These are phyloP conservation scores for Eurois occulta DNA, from an alignment of 2,888 invertebrate species.

Conservation along the genomic window DNA sequence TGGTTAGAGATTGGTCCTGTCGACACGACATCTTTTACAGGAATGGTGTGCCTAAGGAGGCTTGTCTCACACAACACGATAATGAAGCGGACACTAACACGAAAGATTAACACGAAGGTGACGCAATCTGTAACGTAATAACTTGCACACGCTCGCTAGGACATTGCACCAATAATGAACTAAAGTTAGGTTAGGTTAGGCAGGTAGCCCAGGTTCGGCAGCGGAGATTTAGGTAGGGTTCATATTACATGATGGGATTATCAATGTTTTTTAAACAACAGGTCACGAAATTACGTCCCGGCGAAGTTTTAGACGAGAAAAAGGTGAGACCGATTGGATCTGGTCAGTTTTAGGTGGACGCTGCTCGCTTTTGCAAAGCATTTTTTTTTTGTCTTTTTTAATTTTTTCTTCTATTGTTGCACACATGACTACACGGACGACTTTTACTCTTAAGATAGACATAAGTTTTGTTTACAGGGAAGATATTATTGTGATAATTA, in stretches of 20 bases:
- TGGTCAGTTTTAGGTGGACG: constrained; percentile 89
- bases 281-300: constrained; percentile 98
- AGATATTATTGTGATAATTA: constrained; percentile 62
- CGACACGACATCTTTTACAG: constrained; percentile 71
- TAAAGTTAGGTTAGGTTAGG: constrained; percentile 67
- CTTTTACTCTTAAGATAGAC: constrained; percentile 56
- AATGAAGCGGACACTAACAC: constrained; percentile 84
- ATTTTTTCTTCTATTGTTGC: constrained; percentile 71
- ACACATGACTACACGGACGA: constrained; percentile 75
- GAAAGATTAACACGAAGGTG: constrained; percentile 82
- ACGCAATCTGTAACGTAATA: constrained; percentile 85
- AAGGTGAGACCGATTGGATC: constrained; percentile 94
- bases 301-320: constrained; percentile 98
- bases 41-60: constrained; percentile 80
- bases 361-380: constrained; percentile 90
- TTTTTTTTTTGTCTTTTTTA: constrained; percentile 80
- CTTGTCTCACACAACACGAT: constrained; percentile 78
- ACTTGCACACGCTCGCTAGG: constrained; percentile 87
- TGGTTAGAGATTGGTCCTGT: constrained; percentile 76
- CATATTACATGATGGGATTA: constrained; percentile 78
- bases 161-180: constrained; percentile 82
- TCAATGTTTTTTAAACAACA: constrained; percentile 89
- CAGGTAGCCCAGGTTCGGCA: constrained; percentile 82
- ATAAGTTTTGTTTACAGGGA: constrained; percentile 60
- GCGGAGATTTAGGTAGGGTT: constrained; percentile 85